phyloP scores from a whole-genome alignment of 2,888 invertebrate genomes.

The Dicycla oo region DNA sequence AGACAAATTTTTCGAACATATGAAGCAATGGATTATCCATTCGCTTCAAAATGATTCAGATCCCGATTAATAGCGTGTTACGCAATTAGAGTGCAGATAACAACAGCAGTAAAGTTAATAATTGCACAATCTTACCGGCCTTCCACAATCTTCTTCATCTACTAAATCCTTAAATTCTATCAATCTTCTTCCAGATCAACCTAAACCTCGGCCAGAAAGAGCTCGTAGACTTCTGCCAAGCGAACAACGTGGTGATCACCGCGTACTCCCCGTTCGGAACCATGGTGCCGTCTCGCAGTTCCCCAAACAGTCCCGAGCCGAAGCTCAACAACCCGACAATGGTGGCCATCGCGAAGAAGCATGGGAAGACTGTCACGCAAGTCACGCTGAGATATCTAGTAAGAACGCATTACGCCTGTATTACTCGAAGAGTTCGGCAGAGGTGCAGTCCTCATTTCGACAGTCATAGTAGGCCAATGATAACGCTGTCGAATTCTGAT shows the following conservation, averaged over 20 bases:
- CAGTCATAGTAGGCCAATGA: too few species aligned
- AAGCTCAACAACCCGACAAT: constrained; percentile 89
- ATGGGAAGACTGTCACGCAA: constrained; percentile 92
- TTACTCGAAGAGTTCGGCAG: too few species aligned
- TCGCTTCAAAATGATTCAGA: too few species aligned
- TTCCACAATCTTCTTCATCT: not conserved
- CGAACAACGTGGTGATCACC: constrained; percentile 90
- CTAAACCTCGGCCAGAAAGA: constrained; percentile 92
- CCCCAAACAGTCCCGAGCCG: constrained; percentile 86
- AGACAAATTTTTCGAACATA: too few species aligned
- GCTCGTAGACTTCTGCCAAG: constrained; percentile 91
- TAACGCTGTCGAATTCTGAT: too few species aligned
- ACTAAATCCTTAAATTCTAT: too few species aligned
- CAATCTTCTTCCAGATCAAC: constrained; percentile 80
- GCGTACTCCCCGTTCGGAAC: constrained; percentile 93
- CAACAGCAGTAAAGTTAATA: not conserved
- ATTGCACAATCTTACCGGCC: too few species aligned
- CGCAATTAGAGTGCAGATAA: too few species aligned
- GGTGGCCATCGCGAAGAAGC: constrained; percentile 90
- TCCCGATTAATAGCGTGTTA: too few species aligned
- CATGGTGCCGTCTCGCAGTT: constrained; percentile 85
- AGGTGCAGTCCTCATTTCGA: too few species aligned
- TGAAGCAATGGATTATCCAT: too few species aligned
- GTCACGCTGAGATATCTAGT: constrained; percentile 77
- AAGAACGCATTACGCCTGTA: too few species aligned